These are phyloP conservation scores for Anadara kagoshimensis DNA, from an alignment of 1,140 invertebrate species.

Conservation along the genomic window DNA sequence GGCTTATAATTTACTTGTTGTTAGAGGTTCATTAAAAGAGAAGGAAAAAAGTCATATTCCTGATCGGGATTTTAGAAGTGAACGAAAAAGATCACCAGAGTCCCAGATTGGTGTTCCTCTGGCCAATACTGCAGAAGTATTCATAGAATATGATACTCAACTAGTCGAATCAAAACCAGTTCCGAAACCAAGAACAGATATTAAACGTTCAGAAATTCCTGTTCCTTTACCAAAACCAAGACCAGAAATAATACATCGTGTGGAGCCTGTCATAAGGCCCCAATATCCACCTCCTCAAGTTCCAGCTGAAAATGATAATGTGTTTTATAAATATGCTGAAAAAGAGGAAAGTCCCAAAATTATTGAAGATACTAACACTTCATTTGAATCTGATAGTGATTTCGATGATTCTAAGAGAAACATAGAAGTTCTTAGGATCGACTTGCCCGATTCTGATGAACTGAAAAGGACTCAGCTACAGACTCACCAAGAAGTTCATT, in stretches of 20 bases:
- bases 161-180: constrained; percentile 41
- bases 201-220: constrained; percentile 37
- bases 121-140: constrained; percentile 30
- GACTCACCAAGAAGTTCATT: constrained; percentile 28
- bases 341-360: constrained; percentile 16
- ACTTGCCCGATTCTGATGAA: constrained; percentile 38
- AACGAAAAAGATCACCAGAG: constrained; percentile 4
- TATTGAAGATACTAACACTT: constrained; percentile 15
- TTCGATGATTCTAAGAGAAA: constrained; percentile 34
- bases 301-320: constrained; percentile 28
- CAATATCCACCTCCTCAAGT: constrained; percentile 46
- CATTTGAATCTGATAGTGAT: constrained; percentile 17
- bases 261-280: constrained; percentile 57
- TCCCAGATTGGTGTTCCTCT: constrained; percentile 13
- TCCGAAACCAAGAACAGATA: constrained; percentile 61
- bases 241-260: constrained; percentile 61
- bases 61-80: constrained; percentile 9
- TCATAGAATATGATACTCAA: constrained; percentile 10
- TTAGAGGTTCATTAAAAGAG: constrained; percentile 77
- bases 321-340: constrained; percentile 26
- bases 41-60: constrained; percentile 5
- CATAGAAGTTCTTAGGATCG: constrained; percentile 40
- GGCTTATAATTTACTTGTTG: constrained; percentile 93
- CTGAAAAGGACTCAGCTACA: constrained; percentile 36
- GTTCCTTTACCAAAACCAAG: constrained; percentile 60